Evolutionary conservation across 2,113 vertebrate species (phyloP).

Genomic region (Pomatorhinus ruficollis): DNA sequence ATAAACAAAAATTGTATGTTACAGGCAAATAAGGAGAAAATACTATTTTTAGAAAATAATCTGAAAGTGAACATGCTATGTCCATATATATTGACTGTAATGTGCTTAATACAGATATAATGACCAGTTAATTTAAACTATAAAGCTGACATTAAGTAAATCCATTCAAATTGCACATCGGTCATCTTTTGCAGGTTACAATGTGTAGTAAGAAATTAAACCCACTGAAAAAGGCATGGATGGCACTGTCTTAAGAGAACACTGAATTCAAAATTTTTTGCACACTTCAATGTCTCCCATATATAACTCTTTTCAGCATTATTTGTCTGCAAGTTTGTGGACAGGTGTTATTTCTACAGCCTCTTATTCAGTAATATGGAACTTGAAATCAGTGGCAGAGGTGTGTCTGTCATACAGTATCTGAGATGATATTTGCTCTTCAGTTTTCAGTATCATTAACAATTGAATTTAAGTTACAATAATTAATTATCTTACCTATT

Average conservation of each 20-base stretch:
- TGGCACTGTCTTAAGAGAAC: background rate
- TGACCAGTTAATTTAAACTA: background rate
- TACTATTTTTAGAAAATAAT: background rate
- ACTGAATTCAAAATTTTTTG: background rate
- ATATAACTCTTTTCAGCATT: fast-evolving
- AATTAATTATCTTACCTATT: background rate
- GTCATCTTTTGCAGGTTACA: background rate
- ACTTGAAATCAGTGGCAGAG: background rate
- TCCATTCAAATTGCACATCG: background rate
- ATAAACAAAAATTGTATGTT: background rate
- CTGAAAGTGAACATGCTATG: background rate
- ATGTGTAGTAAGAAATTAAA: background rate
- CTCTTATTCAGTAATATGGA: background rate
- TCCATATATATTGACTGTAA: background rate
- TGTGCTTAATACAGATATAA: background rate
- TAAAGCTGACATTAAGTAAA: background rate
- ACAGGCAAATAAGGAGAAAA: background rate
- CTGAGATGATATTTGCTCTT: background rate
- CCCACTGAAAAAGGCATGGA: background rate
- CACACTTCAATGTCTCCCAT: background rate
- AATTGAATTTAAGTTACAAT: background rate
- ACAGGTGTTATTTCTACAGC: background rate
- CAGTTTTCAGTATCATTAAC: background rate
- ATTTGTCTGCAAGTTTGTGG: background rate
- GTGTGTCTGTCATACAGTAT: background rate